phyloP scores from a whole-genome alignment of 2,113 vertebrate genomes.

The Myodes glareolus region DNA sequence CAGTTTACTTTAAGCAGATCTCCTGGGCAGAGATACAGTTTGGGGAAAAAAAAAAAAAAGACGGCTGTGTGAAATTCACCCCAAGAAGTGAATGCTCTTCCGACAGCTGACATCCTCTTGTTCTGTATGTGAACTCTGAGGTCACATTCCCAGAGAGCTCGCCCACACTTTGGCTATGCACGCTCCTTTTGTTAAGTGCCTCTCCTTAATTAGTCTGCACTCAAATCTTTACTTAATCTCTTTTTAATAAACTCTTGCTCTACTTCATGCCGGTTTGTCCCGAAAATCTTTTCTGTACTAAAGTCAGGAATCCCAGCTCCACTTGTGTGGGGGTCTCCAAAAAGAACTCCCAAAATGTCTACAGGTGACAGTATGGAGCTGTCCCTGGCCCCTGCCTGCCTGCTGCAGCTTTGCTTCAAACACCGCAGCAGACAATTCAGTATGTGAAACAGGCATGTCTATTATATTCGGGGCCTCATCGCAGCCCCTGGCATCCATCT shows the following conservation, averaged over 20 bases:
- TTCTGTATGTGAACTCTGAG: neutral
- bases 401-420: accelerated
- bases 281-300: neutral
- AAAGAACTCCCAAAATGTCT: neutral
- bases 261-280: neutral
- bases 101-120: neutral
- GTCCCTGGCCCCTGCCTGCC: no score
- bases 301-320: neutral
- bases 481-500: no score
- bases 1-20: neutral
- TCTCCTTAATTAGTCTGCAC: neutral
- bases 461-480: no score
- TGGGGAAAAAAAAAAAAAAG: neutral
- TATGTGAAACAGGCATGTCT: neutral
- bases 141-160: neutral
- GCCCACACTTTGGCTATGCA: neutral
- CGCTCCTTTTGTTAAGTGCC: neutral
- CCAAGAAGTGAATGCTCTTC: neutral
- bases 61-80: neutral
- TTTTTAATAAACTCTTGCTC: neutral
- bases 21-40: neutral
- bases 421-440: accelerated
- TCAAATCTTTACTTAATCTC: neutral
- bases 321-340: neutral
- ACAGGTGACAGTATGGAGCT: neutral